Evolutionary conservation across 2,113 vertebrate species (phyloP).

Genomic region (Megaleporinus macrocephalus): DNA sequence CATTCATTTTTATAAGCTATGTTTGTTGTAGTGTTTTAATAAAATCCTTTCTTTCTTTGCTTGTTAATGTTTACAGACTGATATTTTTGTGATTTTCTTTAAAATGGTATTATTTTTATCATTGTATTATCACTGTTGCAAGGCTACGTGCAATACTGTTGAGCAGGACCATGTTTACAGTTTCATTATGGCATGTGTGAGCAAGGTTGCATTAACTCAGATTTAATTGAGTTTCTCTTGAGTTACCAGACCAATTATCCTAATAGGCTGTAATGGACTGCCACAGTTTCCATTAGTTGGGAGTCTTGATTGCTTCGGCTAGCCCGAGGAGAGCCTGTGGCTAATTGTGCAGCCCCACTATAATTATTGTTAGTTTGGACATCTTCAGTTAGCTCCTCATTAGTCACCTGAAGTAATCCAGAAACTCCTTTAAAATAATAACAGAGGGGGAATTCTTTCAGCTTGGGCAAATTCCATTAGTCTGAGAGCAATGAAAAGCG

Average conservation of each 20-base stretch:
- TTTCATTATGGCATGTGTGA: neutral
- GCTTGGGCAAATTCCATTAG: neutral
- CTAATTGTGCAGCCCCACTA: neutral
- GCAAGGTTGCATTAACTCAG: neutral
- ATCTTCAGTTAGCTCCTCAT: neutral
- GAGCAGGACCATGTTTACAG: neutral
- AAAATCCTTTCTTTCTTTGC: no score
- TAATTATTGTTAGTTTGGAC: neutral
- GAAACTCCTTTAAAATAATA: neutral
- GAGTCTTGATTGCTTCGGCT: neutral
- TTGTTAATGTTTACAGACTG: no score
- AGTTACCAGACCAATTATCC: neutral
- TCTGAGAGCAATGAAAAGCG: neutral
- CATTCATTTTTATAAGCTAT: no score
- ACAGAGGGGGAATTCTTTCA: neutral
- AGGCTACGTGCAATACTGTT: neutral
- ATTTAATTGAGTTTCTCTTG: slow-evolving; percentile 10
- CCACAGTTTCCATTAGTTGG: slow-evolving; percentile 18
- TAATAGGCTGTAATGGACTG: slow-evolving; percentile 10
- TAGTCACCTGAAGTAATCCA: neutral
- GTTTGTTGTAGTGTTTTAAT: no score
- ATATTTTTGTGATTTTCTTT: no score
- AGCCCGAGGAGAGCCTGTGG: slow-evolving; percentile 2
- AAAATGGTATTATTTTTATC: no score
- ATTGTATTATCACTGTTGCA: neutral